Conservation (phyloP, 37 sponge, comb jelly and placozoan species). For the Haliclona indistincta region DNA sequence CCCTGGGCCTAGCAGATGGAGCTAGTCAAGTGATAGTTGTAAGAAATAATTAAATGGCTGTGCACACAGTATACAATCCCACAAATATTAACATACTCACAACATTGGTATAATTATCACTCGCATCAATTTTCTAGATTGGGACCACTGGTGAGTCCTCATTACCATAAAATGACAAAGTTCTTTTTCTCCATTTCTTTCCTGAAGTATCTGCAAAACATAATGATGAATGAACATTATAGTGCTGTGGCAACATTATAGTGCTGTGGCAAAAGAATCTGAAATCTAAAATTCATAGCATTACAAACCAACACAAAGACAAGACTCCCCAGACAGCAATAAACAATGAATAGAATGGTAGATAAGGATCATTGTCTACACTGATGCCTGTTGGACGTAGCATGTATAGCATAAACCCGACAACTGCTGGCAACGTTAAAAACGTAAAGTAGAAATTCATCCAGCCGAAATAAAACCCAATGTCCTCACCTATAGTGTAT, state of each 20-base stretch:
- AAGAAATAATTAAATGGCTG: too few relatives aligned
- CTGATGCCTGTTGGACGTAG: conserved; percentile 28
- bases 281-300: too few relatives aligned
- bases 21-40: too few relatives aligned
- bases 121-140: conserved; percentile 45
- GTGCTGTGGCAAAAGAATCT: too few relatives aligned
- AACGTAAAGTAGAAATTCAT: conserved; percentile 66
- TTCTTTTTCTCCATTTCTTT: conserved; percentile 77
- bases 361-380: conserved; percentile 68
- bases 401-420: conserved; percentile 50
- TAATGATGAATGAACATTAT: too few relatives aligned
- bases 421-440: conserved; percentile 34
- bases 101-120: conserved; percentile 17
- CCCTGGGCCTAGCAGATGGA: too few relatives aligned
- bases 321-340: conserved; percentile 74
- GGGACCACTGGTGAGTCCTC: conserved; percentile 81
- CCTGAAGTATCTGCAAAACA: conserved; percentile 84
- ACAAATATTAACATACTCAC: too few relatives aligned
- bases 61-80: too few relatives aligned
- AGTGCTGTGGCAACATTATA: too few relatives aligned
- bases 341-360: conserved; percentile 69
- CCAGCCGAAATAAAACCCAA: conserved; percentile 79
- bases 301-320: too few relatives aligned
- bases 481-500: conserved; percentile 55
- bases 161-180: conserved; percentile 88